Evolutionary conservation across 2,797 vertebrate species (phyloP), one percentile per base, ranked within the genome.

Genomic region (Chelidonichthys spinosus): DNA sequence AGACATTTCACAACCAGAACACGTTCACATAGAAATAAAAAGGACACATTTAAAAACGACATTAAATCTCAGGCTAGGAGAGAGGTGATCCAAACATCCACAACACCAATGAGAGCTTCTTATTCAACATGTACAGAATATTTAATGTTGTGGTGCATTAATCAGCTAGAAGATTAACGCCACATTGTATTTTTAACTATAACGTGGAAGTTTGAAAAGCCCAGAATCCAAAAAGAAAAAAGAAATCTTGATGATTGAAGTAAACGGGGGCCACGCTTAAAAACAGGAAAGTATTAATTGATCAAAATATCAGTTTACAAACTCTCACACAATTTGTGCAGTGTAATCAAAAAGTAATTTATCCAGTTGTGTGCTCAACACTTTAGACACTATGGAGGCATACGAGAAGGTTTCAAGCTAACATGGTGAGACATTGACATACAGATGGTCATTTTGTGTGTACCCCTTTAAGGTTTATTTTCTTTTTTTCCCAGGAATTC

Each of bases 401-500:
- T 9, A 9, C 47, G n/a, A 18, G n/a, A 18, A 18, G 2, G 25
- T 54, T 25, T 6, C 25, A 32, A 36, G 53, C 32, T 55, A 55
- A 55, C 7, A 35, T 14, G 33, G 33, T 2, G 4, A 56, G n/a
- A 13, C 3, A 40, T 11, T 59, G 56, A 59, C 7, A 59, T 59
- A 13, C 37, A 59, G 37, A 39, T 7, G 56, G 10, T 0, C n/a
- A 25, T 11, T 40, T 18, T 13, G n/a, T n/a, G 54, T 35, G 9
- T 40, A 7, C 37, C 40, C n/a, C 37, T 40, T 40, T 13, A 33
- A 32, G 39, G 58, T 69, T 8, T 73, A 35, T 77, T 65, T 60
- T 70, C 13, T 10, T 42, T 69, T 25, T 47, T 37, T 35, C 39
- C 59, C 47, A 36, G 53, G 52, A 71, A 15, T 46, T 53, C 37